Base-by-base conservation (phyloP, 2,888 invertebrate species). In the Polia nebulosa region DNA sequence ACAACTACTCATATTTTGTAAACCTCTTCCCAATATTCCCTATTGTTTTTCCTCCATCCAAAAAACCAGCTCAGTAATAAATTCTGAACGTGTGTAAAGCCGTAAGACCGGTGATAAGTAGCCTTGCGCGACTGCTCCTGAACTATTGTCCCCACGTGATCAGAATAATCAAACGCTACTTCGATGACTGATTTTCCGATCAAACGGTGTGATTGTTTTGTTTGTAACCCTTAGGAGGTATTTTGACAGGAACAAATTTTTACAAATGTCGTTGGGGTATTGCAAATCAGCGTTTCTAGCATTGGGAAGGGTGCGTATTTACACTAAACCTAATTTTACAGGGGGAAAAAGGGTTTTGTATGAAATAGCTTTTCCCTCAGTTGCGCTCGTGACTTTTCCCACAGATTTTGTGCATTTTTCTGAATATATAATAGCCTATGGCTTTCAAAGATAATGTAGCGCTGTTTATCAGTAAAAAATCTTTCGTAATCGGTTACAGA, bases 21-120 rank as follows among this genome's bases (percentile, higher is more conserved):
- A 15, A 36, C 36, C 32, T 32, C 25, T 15, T 25, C 3, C 36
- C 32, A 56, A 60, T 51, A 51, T 45, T 22, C 5, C 29, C 29
- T 9, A 58, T 64, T 78, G 52, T 73, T 63, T 78, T 64, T 32
- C 53, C 47, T 5, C 22, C 5, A 0, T 6, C 44, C 29, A 74
- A 75, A 59, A 64, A 63, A 53, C 47, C 64, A 72, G 36, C n/a
- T 53, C 53, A 17, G 53, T 78, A 78, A 74, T 74, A 74, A 74
- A 74, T 74, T 74, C 78, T 15, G 53, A 55, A 55, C 74, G 78
- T 78, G 74, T 72, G 74, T 58, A 74, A 74, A 72, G 49, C 47
- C 20, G 45, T 57, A 77, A 47, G 52, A 52, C 11, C 34, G 27
- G 65, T 73, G 73, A 73, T 74, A 74, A 73, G 74, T 55, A 51